Base-by-base conservation (phyloP, 1,140 invertebrate species). In the Acromyrmex charruanus region DNA sequence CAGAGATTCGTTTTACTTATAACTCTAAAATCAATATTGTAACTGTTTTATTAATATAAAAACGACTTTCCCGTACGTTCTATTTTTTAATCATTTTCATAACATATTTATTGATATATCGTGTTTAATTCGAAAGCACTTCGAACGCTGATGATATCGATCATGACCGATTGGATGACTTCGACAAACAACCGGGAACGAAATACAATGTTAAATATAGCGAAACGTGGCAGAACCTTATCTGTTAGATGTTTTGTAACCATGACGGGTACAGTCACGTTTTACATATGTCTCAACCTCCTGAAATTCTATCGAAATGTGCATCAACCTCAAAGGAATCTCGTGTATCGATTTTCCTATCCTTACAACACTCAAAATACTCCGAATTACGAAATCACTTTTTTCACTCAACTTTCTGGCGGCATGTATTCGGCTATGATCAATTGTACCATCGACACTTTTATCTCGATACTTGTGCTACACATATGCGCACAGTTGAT, bases 371-470 rank as follows among this genome's bases (percentile, higher is more conserved):
- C 91, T 0, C 91, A 92, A 35, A 92, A 92, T 53, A 94, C 93
- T 5, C 95, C 95, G 18, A 93, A 92, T 0, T 96, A 95, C 80
- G 94, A 96, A 87, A 69, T 96, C 6, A 96, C 95, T 0, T 96
- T 94, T 86, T 5, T 91, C 0, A 93, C 94, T 39, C 96, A 96
- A 91, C 31, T 82, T 14, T 49, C 1, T 0, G 68, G 53, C 2
- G 80, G 49, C 1, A 0, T 16, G 6, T 72, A 12, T 14, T 4
- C 53, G 2, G 53, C 10, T 2, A 1, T 71, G 2, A 39, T 82
- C 10, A 82, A 59, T 0, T 59, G 35, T 59, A 49, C 68, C 0
- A 1, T 82, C 0, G 91, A 92, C 21, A 89, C 82, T 9, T 89
- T 93, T 3, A 59, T 93, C 5, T 84, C 87, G 6, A 88, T 90